Evolutionary conservation across 2,888 invertebrate species (phyloP), one percentile per base, ranked within the genome.

Genomic region (Drosophila mimica): DNA sequence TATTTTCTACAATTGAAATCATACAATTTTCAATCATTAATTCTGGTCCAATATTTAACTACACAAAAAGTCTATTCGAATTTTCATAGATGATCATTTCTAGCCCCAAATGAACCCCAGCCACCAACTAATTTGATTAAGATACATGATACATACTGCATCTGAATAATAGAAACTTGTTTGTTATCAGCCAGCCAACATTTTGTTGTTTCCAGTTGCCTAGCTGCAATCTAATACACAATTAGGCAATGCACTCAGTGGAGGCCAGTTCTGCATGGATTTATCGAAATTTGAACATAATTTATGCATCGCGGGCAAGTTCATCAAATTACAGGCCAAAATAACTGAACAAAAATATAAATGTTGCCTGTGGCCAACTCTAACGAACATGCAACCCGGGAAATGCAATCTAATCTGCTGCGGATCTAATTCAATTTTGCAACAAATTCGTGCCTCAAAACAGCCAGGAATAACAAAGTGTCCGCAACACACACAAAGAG

Each of bases 391-490:
- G 74, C 77, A 77, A 54, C 62, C 62, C 69, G 53, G 68, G 54
- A 85, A 87, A 88, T 85, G 82, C 86, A 87, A 90, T 87, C 86
- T 85, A 87, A 87, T 85, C 86, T 79, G 87, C 89, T 82, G 76
- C 88, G 73, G 85, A 86, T 88, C 82, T 90, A 87, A 87, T 90
- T 88, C 83, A 87, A 87, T 87, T 90, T 79, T 64, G 70, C 72
- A 82, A 74, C 85, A 84, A 85, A 85, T 78, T 89, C 85, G 77
- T 87, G 88, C 79, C 77, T 54, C 20, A n/a, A n/a, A 31, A 57
- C 25, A 36, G 17, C 17, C 28, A n/a, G 17, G 3, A 38, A 38
- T 60, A 64, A 61, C 70, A 74, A 74, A 68, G 28, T 38, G 34
- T 49, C 43, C 31, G 56, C 61, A 58, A 62, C 59, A 69, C 52